Percentiles rank a stretch among this genome's conserved stretches.
These are phyloP conservation scores for Phengaris arion DNA, from an alignment of 2,888 invertebrate species.

Conservation along the genomic window DNA sequence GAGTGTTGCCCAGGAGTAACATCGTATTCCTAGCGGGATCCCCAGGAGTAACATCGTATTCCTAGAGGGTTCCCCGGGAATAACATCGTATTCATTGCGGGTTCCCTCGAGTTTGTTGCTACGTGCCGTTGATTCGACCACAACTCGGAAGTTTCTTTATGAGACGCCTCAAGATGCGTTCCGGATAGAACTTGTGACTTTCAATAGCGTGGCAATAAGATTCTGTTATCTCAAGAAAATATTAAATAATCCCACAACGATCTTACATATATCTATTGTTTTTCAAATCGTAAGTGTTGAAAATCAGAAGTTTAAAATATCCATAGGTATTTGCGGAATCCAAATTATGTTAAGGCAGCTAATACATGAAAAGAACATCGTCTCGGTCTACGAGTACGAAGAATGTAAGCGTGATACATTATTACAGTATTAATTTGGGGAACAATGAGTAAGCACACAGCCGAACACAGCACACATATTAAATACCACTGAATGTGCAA, in stretches of 20 bases:
- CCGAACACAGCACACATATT: slow-evolving; percentile 11
- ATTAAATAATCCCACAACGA: not conserved
- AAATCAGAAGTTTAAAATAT: no score
- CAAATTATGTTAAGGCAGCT: not conserved
- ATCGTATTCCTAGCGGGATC: slow-evolving; percentile 59
- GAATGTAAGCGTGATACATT: not conserved
- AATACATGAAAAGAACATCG: not conserved
- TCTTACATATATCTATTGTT: no score
- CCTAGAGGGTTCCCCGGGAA: no score
- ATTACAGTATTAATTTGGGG: slow-evolving; percentile 1
- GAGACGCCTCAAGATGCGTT: slow-evolving; percentile 30
- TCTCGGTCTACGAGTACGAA: not conserved
- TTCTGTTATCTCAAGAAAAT: not conserved
- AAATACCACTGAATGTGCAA: slow-evolving; percentile 48
- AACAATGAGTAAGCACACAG: not conserved
- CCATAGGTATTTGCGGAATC: not conserved
- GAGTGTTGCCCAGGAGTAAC: slow-evolving; percentile 53
- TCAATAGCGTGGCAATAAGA: slow-evolving; percentile 11
- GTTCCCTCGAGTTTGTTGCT: slow-evolving; percentile 55
- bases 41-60: not conserved
- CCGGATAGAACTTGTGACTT: slow-evolving; percentile 22
- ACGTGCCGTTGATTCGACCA: slow-evolving; percentile 66
- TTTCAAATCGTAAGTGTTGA: no score
- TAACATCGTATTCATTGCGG: not conserved
- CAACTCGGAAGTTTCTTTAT: slow-evolving; percentile 65